These are phyloP conservation scores for Eudyptes chrysolophus DNA, from an alignment of 2,113 vertebrate genomes.

Conservation along the genomic window DNA sequence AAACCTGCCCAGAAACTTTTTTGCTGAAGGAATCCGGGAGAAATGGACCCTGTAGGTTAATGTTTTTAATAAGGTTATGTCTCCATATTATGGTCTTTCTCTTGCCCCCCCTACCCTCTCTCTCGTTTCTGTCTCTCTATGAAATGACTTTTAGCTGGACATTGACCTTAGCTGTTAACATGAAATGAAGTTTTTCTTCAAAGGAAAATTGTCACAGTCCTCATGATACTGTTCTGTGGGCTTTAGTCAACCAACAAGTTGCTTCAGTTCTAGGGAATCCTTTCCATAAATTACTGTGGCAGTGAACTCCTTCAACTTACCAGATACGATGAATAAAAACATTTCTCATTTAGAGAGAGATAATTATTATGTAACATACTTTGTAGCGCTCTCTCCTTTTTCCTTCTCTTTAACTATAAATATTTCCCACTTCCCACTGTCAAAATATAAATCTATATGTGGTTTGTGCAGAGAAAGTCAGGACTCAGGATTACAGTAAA, in stretches of 20 bases:
- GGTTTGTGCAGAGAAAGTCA: neutral
- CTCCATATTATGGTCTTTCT: neutral
- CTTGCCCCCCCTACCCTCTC: too few relatives aligned
- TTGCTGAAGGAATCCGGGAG: neutral
- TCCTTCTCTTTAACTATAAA: neutral
- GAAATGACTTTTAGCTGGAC: neutral
- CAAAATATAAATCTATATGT: neutral
- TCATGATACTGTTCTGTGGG: neutral
- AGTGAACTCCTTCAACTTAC: neutral
- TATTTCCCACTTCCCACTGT: neutral
- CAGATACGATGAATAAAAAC: neutral
- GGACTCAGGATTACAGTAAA: neutral
- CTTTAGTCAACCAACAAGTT: neutral
- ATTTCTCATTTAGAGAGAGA: neutral
- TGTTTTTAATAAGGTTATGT: neutral
- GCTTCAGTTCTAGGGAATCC: neutral
- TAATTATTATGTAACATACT: neutral
- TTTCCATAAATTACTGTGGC: neutral
- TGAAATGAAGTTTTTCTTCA: neutral
- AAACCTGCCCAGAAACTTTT: neutral
- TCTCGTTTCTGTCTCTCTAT: neutral
- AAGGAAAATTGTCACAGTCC: neutral
- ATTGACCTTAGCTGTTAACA: neutral
- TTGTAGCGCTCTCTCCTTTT: neutral
- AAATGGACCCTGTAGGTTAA: neutral